Evolutionary conservation across 2,888 invertebrate genomes (phyloP).

Genomic region (Salpingus planirostris): DNA sequence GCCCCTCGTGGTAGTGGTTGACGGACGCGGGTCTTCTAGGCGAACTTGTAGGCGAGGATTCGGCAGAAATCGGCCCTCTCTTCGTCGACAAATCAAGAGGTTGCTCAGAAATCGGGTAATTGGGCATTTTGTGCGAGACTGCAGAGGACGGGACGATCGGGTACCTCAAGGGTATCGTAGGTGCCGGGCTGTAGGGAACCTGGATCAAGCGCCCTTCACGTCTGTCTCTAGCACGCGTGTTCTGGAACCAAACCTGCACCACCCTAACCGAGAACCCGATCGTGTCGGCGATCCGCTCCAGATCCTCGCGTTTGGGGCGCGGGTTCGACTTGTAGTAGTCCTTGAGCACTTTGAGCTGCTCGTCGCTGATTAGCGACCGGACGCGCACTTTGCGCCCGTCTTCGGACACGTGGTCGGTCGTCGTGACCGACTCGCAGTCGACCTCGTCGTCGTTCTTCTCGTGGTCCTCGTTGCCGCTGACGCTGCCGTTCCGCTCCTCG

Average conservation of each 20-base stretch:
- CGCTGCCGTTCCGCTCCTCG: slow-evolving; percentile 41
- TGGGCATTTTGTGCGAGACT: slow-evolving; percentile 5
- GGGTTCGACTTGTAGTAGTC: slow-evolving; percentile 85
- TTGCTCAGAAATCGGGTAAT: slow-evolving; percentile 50
- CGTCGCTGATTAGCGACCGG: slow-evolving; percentile 88
- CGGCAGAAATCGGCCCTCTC: slow-evolving; percentile 49
- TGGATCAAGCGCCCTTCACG: slow-evolving; percentile 52
- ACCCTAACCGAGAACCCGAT: slow-evolving; percentile 69
- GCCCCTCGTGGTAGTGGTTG: slow-evolving; percentile 54
- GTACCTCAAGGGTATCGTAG: slow-evolving; percentile 12
- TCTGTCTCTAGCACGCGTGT: slow-evolving; percentile 82
- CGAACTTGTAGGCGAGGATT: slow-evolving; percentile 54
- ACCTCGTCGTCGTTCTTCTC: slow-evolving; percentile 43
- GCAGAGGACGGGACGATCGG: slow-evolving; percentile 14
- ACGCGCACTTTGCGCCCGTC: slow-evolving; percentile 78
- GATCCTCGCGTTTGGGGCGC: slow-evolving; percentile 88
- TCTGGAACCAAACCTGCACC: slow-evolving; percentile 95
- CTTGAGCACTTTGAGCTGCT: slow-evolving; percentile 82
- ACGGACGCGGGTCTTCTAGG: slow-evolving; percentile 55
- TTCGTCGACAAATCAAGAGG: slow-evolving; percentile 88
- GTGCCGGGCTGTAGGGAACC: slow-evolving; percentile 39
- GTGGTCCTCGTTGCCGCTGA: slow-evolving; percentile 42
- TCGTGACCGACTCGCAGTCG: slow-evolving; percentile 45
- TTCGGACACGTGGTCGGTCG: slow-evolving; percentile 40
- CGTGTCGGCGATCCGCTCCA: slow-evolving; percentile 76